Conservation (phyloP, 2,888 invertebrate species). For the Pelosia muscerda region DNA sequence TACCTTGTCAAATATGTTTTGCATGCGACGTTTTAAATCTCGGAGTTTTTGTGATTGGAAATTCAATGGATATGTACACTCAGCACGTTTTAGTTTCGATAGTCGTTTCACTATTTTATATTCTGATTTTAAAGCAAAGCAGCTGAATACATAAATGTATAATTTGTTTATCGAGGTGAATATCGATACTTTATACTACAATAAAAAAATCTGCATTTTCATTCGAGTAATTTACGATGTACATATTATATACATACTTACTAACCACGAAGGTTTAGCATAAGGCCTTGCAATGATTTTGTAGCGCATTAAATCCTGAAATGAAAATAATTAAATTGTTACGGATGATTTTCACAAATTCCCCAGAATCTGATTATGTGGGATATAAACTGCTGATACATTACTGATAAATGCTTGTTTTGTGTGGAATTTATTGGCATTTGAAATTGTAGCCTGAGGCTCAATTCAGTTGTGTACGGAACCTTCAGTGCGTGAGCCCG, state of each 20-base stretch:
- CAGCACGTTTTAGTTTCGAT: neutral
- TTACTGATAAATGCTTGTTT: neutral
- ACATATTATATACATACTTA: no score
- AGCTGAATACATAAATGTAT: neutral
- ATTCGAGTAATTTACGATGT: neutral
- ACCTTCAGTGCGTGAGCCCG: neutral
- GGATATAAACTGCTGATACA: neutral
- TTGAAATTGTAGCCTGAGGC: neutral
- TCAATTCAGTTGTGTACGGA: neutral
- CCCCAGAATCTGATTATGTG: neutral
- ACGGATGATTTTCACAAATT: no score
- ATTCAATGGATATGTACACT: neutral
- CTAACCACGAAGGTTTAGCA: neutral
- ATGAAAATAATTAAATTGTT: neutral
- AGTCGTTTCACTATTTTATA: neutral
- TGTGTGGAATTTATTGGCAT: neutral
- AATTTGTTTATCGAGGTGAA: constrained; percentile 1
- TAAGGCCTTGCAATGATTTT: neutral
- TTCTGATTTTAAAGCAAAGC: neutral
- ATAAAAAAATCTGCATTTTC: neutral
- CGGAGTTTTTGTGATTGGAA: neutral
- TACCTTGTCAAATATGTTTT: neutral
- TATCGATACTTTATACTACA: neutral
- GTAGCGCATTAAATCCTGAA: neutral
- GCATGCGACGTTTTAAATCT: no score